These are phyloP conservation scores for Leptopilina clavipes DNA, from an alignment of 1,140 invertebrate genomes.

Conservation along the genomic window DNA sequence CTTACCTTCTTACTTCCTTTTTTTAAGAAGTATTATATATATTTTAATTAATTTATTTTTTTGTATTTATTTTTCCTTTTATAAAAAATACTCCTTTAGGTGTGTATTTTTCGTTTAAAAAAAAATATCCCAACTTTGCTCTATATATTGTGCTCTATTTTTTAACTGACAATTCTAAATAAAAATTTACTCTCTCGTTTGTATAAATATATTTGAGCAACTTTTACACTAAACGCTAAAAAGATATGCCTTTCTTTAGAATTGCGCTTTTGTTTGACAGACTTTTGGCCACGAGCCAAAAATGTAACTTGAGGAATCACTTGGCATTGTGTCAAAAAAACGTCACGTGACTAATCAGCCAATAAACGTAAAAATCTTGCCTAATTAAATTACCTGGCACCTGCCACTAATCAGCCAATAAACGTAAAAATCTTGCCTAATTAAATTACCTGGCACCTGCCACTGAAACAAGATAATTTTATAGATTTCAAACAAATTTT, in stretches of 20 bases:
- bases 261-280: constrained; percentile 3
- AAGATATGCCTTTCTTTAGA: constrained; percentile 13
- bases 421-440: constrained; percentile 6
- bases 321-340: constrained; percentile 3
- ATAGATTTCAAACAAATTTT: no score
- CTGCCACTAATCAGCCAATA: background rate
- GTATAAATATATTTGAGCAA: background rate
- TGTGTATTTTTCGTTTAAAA: no score
- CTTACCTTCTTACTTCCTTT: no score
- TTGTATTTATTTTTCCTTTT: no score
- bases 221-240: background rate
- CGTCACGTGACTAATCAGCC: constrained; percentile 14
- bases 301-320: constrained; percentile 15
- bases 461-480: no score
- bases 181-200: no score
- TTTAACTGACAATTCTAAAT: no score
- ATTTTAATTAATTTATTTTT: no score
- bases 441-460: background rate
- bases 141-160: no score
- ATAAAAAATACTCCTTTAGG: no score
- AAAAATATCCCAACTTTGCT: no score
- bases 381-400: background rate
- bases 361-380: constrained; percentile 13
- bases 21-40: no score
- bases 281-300: background rate